These are phyloP conservation scores for Squalus acanthias DNA, from an alignment of 2,797 vertebrate species.

Conservation along the genomic window DNA sequence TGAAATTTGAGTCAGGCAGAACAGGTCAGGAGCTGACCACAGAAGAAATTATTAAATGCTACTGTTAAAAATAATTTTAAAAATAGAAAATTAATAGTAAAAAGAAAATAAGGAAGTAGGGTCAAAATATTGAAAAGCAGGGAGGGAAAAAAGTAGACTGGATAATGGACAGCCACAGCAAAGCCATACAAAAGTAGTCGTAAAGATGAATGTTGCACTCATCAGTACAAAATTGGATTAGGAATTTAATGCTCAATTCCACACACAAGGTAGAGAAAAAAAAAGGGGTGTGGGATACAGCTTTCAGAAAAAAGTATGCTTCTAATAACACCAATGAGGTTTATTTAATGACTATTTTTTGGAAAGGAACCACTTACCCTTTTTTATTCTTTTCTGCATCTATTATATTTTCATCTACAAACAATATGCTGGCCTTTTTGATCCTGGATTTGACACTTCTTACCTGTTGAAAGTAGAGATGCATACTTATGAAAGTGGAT, in stretches of 20 bases:
- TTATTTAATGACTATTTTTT: background rate
- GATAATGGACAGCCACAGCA: background rate
- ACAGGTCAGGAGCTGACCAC: too few relatives aligned
- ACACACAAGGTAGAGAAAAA: background rate
- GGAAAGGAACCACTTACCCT: constrained; percentile 52
- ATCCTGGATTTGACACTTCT: constrained; percentile 70
- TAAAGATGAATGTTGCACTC: background rate
- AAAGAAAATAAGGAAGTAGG: too few relatives aligned
- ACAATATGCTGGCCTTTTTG: constrained; percentile 73
- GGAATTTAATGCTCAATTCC: background rate
- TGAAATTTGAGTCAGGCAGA: too few relatives aligned
- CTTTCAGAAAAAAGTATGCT: background rate
- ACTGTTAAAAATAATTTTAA: too few relatives aligned
- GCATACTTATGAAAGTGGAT: background rate
- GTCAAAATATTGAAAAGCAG: too few relatives aligned
- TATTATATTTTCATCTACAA: constrained; percentile 63
- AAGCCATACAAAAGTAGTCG: background rate
- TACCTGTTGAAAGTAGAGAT: constrained; percentile 56
- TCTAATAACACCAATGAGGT: background rate
- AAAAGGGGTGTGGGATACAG: background rate
- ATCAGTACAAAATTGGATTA: background rate
- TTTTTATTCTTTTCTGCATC: constrained; percentile 49
- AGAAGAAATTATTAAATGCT: too few relatives aligned
- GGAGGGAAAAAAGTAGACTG: too few relatives aligned
- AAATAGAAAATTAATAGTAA: too few relatives aligned